These are phyloP conservation scores for Arctia plantaginis DNA, from an alignment of 2,888 invertebrate species.

Conservation along the genomic window DNA sequence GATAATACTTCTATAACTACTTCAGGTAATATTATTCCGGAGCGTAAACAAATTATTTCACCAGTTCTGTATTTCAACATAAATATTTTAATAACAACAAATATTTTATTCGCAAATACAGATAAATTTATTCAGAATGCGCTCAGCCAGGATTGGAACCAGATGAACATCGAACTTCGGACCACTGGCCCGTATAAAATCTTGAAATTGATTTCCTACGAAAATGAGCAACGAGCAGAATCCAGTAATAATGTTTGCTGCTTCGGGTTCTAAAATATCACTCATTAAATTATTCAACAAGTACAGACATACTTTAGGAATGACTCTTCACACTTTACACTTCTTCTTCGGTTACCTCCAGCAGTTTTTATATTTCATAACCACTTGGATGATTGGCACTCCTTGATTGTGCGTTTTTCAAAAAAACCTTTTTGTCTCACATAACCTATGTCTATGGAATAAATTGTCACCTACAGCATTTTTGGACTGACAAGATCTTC, in stretches of 20 bases:
- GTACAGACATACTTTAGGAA: background rate
- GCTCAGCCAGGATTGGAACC: constrained; percentile 11
- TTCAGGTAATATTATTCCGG: no score
- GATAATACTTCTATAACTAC: no score
- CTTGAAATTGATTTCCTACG: constrained; percentile 27
- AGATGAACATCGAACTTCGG: constrained; percentile 31
- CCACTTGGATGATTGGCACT: background rate
- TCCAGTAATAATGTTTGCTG: constrained; percentile 2
- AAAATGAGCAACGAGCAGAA: constrained; percentile 1
- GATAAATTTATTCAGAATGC: constrained; percentile 15
- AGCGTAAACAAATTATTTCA: background rate
- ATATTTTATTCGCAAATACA: background rate
- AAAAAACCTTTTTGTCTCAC: background rate
- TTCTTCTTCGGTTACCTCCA: no score
- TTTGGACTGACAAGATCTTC: no score
- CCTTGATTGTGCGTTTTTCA: background rate
- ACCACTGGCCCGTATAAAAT: constrained; percentile 24
- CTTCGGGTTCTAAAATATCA: background rate
- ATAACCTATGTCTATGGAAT: no score
- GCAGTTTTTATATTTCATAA: background rate
- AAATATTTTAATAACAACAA: background rate
- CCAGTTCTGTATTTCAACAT: background rate
- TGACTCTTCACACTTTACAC: background rate
- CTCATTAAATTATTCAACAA: background rate
- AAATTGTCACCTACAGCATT: no score